Base-by-base conservation (phyloP, 2,113 vertebrate species). In the Carettochelys insculpta region DNA sequence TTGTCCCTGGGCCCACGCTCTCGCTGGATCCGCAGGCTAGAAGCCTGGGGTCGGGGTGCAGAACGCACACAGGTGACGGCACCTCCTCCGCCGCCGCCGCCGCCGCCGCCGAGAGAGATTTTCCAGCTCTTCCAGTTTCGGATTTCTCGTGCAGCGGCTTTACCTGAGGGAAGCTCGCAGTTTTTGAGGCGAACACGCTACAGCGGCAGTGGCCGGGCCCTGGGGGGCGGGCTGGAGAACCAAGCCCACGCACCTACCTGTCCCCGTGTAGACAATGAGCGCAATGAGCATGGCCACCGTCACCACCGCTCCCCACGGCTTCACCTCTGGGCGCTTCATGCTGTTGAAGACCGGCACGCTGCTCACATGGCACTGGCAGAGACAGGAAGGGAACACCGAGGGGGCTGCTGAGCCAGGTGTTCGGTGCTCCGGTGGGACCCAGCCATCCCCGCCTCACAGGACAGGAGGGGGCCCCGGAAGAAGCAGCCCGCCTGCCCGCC, bases 281-380 rank as follows among this genome's bases (percentile, higher is more conserved):
- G 99, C 99, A 11, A 99, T 99, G 80, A 99, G 97, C 98, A 99
- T 99, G 97, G 99, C 98, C 0, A 97, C 93, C 0, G 99, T 99
- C 88, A 99, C 99, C 9, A 99, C 99, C 0, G 96, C 76, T 1
- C 98, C 99, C 99, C 99, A 99, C 1, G 98, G 97, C 95, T 98
- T 98, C 91, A 99, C 96, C 85, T 98, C 97, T 0, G 98, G 98
- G 80, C 76, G 98, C 95, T 92, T 98, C 99, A 99, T 99, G 97
- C 99, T 99, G 98, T 99, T 98, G 92, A 99, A 99, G 95, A 99
- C 99, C 0, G 99, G 99, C 78, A 99, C 99, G 0, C 98, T 98
- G 97, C 99, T 99, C 93, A 99, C 99, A 0, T 99, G 99, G 96
- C 99, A 99, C 99, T 99, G 97, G 50, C 48, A 29, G 83, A 85